A percentile compares a stretch with the other conserved stretches of the same genome.
Evolutionary conservation across 2,888 invertebrate genomes (phyloP).

Genomic region (Diplazon laetatorius): DNA sequence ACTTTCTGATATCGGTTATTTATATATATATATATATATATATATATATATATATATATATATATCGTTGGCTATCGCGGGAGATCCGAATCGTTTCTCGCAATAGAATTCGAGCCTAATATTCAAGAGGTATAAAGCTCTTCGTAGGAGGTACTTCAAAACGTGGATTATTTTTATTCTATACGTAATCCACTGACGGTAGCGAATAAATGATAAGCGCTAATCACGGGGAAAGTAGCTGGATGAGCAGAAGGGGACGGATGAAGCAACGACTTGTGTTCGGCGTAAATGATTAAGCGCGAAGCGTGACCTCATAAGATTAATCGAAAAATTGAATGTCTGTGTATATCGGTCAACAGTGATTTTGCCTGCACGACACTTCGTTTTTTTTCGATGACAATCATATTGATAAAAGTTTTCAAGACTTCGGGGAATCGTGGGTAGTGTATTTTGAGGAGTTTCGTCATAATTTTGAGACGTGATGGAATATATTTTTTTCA

Average conservation of each 20-base stretch:
- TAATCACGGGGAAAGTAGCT: neutral
- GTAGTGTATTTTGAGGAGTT: conserved; percentile 15
- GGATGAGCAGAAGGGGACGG: neutral
- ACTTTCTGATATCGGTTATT: too few species aligned
- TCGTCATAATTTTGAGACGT: neutral
- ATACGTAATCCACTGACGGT: neutral
- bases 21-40: too few species aligned
- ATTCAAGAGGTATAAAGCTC: neutral
- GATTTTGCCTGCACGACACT: neutral
- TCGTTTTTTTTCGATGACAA: conserved; percentile 1
- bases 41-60: too few species aligned
- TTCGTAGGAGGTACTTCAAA: neutral
- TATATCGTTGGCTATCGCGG: too few species aligned
- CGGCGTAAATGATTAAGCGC: conserved; percentile 6
- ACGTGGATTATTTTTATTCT: neutral
- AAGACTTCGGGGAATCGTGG: conserved; percentile 10
- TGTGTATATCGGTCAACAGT: conserved; percentile 19
- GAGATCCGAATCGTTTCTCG: neutral
- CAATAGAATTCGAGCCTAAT: neutral
- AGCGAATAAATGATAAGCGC: conserved; percentile 22
- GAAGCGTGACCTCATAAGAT: conserved; percentile 13
- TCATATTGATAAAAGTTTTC: neutral
- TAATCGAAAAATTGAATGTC: conserved; percentile 10
- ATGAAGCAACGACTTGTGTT: neutral
- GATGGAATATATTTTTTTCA: neutral